Conservation (phyloP, 2,113 vertebrate species). For the Phoxinus phoxinus region DNA sequence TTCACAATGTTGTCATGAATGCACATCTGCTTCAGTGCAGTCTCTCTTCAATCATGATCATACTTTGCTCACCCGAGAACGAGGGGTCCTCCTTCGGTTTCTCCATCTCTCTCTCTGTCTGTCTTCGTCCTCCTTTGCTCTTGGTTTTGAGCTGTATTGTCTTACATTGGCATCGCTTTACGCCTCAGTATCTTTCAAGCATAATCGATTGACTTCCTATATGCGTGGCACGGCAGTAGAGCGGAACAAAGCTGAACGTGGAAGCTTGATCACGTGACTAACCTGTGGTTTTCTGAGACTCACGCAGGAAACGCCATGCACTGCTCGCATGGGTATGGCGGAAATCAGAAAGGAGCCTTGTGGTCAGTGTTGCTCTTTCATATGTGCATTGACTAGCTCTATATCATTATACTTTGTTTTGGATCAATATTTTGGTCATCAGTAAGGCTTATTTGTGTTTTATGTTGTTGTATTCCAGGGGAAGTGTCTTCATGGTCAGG, state of each 20-base stretch:
- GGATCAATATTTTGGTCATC: not conserved
- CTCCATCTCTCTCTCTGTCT: conserved; percentile 62
- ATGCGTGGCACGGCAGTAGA: conserved; percentile 13
- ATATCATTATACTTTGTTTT: conserved; percentile 2
- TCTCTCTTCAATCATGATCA: conserved; percentile 4
- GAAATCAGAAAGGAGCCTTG: conserved; percentile 14
- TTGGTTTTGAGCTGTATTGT: conserved; percentile 48
- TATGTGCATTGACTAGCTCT: not conserved
- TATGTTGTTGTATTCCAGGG: not conserved
- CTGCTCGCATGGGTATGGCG: conserved; percentile 2
- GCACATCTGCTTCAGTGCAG: conserved; percentile 56
- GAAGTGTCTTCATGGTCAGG: not conserved
- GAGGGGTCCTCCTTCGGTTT: conserved; percentile 35
- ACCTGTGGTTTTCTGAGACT: conserved; percentile 62
- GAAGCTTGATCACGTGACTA: conserved; percentile 60
- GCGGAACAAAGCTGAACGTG: conserved; percentile 26
- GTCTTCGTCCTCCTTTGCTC: conserved; percentile 20
- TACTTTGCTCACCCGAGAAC: conserved; percentile 28
- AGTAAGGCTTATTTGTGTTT: not conserved
- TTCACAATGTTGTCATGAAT: not conserved
- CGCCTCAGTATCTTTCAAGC: not conserved
- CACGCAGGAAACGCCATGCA: conserved; percentile 46
- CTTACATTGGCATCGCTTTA: conserved; percentile 51
- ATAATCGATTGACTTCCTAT: conserved; percentile 27
- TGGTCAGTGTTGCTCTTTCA: conserved; percentile 34